Percentiles rank a stretch among this genome's conserved stretches.
These are phyloP conservation scores for Tanypteryx hageni DNA, from an alignment of 2,888 invertebrate genomes.

Conservation along the genomic window DNA sequence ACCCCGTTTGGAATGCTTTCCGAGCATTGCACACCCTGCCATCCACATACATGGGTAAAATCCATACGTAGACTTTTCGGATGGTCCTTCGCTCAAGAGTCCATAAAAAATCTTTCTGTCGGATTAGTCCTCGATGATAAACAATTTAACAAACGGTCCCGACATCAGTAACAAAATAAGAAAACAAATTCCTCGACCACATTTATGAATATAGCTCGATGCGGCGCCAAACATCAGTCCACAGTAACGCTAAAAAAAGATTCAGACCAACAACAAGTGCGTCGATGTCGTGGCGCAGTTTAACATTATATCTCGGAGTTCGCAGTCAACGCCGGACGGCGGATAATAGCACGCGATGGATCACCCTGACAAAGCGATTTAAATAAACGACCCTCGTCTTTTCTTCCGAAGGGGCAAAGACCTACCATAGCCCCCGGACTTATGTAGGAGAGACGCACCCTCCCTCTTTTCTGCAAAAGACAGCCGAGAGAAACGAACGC, in stretches of 20 bases:
- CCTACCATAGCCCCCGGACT: neutral
- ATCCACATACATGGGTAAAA: no score
- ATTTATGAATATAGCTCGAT: neutral
- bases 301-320: neutral
- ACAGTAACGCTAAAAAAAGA: neutral
- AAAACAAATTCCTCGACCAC: no score
- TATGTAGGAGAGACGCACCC: neutral
- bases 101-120: no score
- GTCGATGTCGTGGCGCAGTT: no score
- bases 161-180: no score
- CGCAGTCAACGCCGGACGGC: neutral
- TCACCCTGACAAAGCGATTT: constrained; percentile 9
- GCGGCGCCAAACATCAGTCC: neutral
- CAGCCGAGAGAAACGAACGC: neutral
- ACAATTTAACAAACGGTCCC: no score
- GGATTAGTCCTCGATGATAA: no score
- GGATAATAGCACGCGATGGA: neutral
- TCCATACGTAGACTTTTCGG: no score
- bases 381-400: neutral
- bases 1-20: no score
- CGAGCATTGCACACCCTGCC: no score
- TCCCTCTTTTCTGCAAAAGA: neutral
- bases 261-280: no score
- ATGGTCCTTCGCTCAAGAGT: no score
- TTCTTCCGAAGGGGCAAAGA: constrained; percentile 14